Percentiles rank a stretch among this genome's conserved stretches.
phyloP scores from a whole-genome alignment of 2,113 vertebrate species.

The Scalopus aquaticus region DNA sequence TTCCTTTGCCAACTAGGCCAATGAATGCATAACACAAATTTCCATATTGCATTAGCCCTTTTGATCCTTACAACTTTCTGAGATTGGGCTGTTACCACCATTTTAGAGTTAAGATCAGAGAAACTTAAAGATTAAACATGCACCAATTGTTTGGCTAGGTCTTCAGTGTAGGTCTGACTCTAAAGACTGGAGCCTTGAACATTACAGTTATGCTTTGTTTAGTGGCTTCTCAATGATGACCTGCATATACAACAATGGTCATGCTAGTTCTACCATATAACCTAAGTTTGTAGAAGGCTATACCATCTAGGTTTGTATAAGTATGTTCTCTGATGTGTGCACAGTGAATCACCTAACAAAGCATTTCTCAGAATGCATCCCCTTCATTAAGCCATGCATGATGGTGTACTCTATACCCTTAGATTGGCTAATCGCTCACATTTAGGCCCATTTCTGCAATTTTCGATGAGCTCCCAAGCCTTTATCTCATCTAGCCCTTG shows the following conservation, averaged over 20 bases:
- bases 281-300: background rate
- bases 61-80: background rate
- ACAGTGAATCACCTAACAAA: background rate
- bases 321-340: background rate
- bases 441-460: background rate
- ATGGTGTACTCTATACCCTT: background rate
- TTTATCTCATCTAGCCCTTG: background rate
- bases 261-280: background rate
- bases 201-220: background rate
- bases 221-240: background rate
- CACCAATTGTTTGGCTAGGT: background rate
- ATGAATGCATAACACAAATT: background rate
- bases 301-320: background rate
- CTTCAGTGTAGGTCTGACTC: background rate
- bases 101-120: background rate
- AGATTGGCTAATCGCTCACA: background rate
- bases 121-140: slow-evolving; percentile 9
- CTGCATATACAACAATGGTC: background rate
- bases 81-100: background rate
- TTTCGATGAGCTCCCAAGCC: background rate
- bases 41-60: background rate
- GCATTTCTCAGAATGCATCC: too few species aligned
- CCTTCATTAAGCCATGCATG: too few species aligned
- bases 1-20: background rate
- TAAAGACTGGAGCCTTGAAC: background rate